These are phyloP conservation scores for Macrosoma leucophasiata DNA, from an alignment of 2,888 invertebrate species.

Conservation along the genomic window DNA sequence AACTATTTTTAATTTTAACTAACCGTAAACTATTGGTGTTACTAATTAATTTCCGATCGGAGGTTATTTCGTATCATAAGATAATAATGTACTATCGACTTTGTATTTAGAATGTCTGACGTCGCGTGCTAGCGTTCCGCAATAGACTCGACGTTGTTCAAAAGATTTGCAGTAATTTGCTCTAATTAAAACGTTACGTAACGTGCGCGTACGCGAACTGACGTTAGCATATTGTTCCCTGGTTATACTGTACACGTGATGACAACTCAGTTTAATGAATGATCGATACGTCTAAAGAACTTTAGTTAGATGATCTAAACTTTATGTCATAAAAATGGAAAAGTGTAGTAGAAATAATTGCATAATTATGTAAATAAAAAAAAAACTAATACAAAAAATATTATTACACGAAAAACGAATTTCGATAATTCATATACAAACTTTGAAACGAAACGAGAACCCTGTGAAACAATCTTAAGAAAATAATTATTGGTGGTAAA, in stretches of 20 bases:
- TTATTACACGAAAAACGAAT: constrained; percentile 29
- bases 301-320: no score
- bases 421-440: constrained; percentile 25
- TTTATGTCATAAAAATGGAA: no score
- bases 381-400: constrained; percentile 41
- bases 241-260: constrained; percentile 42
- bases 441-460: constrained; percentile 31
- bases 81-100: constrained; percentile 38
- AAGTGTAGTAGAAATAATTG: no score
- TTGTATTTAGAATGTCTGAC: constrained; percentile 33
- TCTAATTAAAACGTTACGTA: constrained; percentile 28
- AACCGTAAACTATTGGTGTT: constrained; percentile 66
- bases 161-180: constrained; percentile 29
- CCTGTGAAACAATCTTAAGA: constrained; percentile 35
- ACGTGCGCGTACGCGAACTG: no score
- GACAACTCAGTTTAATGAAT: constrained; percentile 33
- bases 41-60: constrained; percentile 45
- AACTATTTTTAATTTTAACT: constrained; percentile 47
- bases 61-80: constrained; percentile 46
- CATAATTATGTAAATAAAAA: constrained; percentile 35
- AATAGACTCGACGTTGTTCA: constrained; percentile 19
- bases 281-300: constrained; percentile 46
- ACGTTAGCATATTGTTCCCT: constrained; percentile 54
- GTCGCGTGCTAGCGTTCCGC: constrained; percentile 25
- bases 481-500: constrained; percentile 36